Percentiles rank a stretch among this genome's conserved stretches.
Conservation (phyloP, 2,888 invertebrate species). For the Stomorhina lunata region DNA sequence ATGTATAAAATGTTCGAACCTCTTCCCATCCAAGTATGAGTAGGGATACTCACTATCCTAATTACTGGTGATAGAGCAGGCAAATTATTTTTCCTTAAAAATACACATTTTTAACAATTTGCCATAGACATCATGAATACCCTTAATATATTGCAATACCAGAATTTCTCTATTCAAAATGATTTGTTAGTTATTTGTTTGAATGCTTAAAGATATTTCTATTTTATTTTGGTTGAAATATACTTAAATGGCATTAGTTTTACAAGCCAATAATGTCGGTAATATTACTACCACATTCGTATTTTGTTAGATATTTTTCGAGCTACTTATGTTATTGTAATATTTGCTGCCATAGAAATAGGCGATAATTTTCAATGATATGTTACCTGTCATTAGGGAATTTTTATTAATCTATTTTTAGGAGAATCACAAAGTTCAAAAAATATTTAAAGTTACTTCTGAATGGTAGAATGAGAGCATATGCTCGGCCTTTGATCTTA, state of each 20-base stretch:
- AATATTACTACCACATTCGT: constrained; percentile 1
- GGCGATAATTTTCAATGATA: constrained; percentile 52
- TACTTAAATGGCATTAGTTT: constrained; percentile 59
- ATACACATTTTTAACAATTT: too few relatives aligned
- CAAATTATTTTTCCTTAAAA: too few relatives aligned
- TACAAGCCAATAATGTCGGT: constrained; percentile 58
- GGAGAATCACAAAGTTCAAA: too few relatives aligned
- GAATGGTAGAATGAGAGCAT: too few relatives aligned
- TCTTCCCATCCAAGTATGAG: too few relatives aligned
- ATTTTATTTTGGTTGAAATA: background rate
- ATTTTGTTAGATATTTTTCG: background rate
- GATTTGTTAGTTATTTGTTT: constrained; percentile 34
- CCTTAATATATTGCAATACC: background rate
- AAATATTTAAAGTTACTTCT: too few relatives aligned
- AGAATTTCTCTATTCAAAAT: background rate
- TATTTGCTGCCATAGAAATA: constrained; percentile 27
- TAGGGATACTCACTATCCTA: too few relatives aligned
- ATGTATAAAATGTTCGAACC: constrained; percentile 36
- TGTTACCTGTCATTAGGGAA: constrained; percentile 32
- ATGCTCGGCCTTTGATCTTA: too few relatives aligned
- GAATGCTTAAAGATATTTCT: background rate
- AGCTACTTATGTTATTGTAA: constrained; percentile 15
- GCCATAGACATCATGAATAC: background rate
- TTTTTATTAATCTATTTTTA: background rate
- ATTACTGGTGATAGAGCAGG: too few relatives aligned